phyloP scores from a whole-genome alignment of 2,113 vertebrate genomes.

The Pampusana beccarii region DNA sequence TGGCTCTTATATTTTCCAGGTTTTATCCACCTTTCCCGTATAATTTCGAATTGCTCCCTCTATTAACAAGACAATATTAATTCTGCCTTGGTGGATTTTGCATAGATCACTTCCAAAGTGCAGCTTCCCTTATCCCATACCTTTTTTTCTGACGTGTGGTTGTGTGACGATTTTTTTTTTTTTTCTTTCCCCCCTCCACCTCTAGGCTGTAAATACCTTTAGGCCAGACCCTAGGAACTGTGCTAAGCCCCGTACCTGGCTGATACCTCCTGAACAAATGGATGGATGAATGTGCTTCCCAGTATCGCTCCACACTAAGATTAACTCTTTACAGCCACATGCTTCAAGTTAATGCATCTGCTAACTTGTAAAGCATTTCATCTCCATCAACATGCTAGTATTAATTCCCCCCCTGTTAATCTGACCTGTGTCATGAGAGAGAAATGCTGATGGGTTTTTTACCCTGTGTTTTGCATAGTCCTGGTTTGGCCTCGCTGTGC shows the following conservation, averaged over 20 bases:
- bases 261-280: neutral
- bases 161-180: neutral
- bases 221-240: neutral
- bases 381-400: neutral
- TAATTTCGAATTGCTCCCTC: slow-evolving; percentile 32
- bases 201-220: slow-evolving; percentile 10
- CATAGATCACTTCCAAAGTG: neutral
- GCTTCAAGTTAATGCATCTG: neutral
- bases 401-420: neutral
- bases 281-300: neutral
- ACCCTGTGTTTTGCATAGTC: rapidly evolving
- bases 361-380: neutral
- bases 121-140: neutral
- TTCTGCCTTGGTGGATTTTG: slow-evolving; percentile 18
- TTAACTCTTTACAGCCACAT: neutral
- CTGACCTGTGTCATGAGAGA: neutral
- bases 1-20: slow-evolving; percentile 56
- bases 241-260: neutral
- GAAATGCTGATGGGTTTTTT: neutral
- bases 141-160: neutral
- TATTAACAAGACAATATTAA: slow-evolving; percentile 47
- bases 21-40: slow-evolving; percentile 59
- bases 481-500: rapidly evolving
- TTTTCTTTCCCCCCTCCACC: too few species aligned
- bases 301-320: rapidly evolving